Evolutionary conservation across 1,140 invertebrate genomes (phyloP).

Genomic region (Phymorhynchus buccinoides): DNA sequence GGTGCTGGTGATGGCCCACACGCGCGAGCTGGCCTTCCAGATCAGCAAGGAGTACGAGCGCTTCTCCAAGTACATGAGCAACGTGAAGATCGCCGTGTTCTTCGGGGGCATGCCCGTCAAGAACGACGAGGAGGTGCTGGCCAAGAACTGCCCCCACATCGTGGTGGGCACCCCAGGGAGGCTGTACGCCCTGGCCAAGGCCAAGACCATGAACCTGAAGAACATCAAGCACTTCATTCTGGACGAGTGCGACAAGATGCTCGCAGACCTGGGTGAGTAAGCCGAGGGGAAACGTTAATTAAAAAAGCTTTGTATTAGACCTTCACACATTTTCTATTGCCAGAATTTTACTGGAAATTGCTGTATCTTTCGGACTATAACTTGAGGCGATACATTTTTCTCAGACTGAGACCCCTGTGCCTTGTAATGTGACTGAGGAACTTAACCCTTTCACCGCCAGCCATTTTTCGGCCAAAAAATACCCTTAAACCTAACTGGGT

Average conservation of each 20-base stretch:
- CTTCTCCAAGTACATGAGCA: constrained; percentile 98
- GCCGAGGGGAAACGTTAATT: too few relatives aligned
- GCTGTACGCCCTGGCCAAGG: constrained; percentile 91
- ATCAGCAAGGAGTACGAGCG: constrained; percentile 99
- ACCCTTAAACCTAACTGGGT: too few relatives aligned
- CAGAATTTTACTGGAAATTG: too few relatives aligned
- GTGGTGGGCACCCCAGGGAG: constrained; percentile 98
- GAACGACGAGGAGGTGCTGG: constrained; percentile 96
- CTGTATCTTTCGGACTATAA: too few relatives aligned
- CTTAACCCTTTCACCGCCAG: too few relatives aligned
- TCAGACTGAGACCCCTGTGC: too few relatives aligned
- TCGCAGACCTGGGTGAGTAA: constrained; percentile 90
- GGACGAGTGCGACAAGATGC: constrained; percentile 99
- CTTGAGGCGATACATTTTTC: too few relatives aligned
- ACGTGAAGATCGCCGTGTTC: constrained; percentile 94
- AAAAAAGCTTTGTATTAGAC: neutral
- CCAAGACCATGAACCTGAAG: constrained; percentile 90
- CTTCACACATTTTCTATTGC: neutral
- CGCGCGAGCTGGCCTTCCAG: constrained; percentile 97
- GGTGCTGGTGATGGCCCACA: constrained; percentile 98
- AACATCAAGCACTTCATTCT: constrained; percentile 98
- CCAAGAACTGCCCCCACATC: constrained; percentile 95
- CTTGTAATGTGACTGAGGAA: too few relatives aligned
- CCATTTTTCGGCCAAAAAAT: too few relatives aligned
- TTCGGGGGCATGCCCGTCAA: constrained; percentile 94